phyloP scores from a whole-genome alignment of 2,797 vertebrate genomes.

The Halcyon smyrnensis region DNA sequence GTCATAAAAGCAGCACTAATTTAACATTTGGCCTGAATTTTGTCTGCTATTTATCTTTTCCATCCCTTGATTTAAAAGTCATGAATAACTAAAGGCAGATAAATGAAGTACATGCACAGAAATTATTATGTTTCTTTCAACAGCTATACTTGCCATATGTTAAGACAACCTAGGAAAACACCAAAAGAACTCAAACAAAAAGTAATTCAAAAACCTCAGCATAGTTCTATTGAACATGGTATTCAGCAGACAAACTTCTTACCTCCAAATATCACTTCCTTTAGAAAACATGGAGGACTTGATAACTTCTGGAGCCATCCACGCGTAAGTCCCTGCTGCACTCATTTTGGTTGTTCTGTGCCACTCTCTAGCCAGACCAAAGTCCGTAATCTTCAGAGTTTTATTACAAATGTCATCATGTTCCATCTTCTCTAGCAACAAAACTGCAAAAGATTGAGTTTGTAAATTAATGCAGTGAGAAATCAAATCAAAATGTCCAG shows the following conservation, averaged over 20 bases:
- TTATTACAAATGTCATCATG: conserved; percentile 92
- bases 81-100: not conserved
- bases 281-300: conserved; percentile 96
- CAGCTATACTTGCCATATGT: not conserved
- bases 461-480: conserved; percentile 1
- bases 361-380: conserved; percentile 95
- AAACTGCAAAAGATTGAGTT: conserved; percentile 79
- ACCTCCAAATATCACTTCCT: conserved; percentile 98
- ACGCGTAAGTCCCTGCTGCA: conserved; percentile 93
- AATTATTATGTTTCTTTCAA: not conserved
- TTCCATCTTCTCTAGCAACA: conserved; percentile 94
- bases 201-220: not conserved
- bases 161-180: not conserved
- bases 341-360: conserved; percentile 97
- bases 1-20: not conserved
- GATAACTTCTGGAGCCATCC: conserved; percentile 98
- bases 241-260: conserved; percentile 14
- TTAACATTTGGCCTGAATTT: not conserved
- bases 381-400: conserved; percentile 97
- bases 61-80: not conserved
- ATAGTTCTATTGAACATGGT: not conserved
- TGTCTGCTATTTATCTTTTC: not conserved
- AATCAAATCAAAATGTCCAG: not conserved
- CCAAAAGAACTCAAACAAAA: not conserved
- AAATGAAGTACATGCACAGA: not conserved